Percentiles rank a stretch among this genome's conserved stretches.
Evolutionary conservation across 1,140 invertebrate species (phyloP).

Genomic region (Zaprionus kolodkinae): DNA sequence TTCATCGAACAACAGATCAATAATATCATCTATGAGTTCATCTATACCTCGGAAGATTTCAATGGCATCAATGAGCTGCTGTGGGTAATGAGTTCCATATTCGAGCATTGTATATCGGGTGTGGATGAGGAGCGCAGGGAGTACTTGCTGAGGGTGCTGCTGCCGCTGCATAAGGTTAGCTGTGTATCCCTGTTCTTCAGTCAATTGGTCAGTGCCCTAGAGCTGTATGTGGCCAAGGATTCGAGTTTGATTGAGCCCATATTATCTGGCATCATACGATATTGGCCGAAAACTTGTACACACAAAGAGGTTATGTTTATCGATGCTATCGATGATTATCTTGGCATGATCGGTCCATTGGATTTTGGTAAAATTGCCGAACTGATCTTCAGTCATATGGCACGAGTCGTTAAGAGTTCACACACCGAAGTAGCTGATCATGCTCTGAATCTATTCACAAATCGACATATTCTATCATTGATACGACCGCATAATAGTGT

Average conservation of each 20-base stretch:
- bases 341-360: conserved; percentile 98
- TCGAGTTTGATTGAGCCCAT: conserved; percentile 96
- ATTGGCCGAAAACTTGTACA: conserved; percentile 99
- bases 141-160: conserved; percentile 97
- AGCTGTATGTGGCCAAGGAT: conserved; percentile 99
- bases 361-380: conserved; percentile 99
- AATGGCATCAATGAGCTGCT: conserved; percentile 98
- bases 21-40: conserved; percentile 98
- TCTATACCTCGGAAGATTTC: conserved; percentile 99
- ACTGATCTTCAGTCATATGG: conserved; percentile 97
- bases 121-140: conserved; percentile 97
- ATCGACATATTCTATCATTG: conserved; percentile 96
- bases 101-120: conserved; percentile 98
- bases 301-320: conserved; percentile 99
- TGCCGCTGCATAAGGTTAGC: conserved; percentile 98
- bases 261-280: conserved; percentile 96
- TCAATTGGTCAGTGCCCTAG: conserved; percentile 99
- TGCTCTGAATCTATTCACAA: conserved; percentile 97
- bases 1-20: conserved; percentile 99
- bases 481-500: conserved; percentile 95
- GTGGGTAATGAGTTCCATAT: conserved; percentile 98
- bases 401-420: conserved; percentile 98
- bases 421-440: conserved; percentile 97
- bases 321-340: conserved; percentile 97
- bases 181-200: conserved; percentile 95